Base-by-base conservation (phyloP, 2,888 invertebrate species). In the Heliconius hortense region DNA sequence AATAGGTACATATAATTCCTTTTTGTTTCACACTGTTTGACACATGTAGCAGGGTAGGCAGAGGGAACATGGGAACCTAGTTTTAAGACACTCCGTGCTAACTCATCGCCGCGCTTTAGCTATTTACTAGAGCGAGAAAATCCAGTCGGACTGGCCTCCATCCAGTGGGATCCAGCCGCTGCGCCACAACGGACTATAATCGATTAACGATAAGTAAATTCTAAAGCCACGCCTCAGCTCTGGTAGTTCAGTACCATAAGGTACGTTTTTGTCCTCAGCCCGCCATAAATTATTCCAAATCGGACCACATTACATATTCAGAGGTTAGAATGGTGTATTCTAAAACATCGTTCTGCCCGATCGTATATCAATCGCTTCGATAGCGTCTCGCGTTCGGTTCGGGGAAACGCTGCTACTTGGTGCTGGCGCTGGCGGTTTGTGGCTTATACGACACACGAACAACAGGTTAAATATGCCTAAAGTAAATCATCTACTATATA, bases 231-330 rank as follows among this genome's bases (percentile, higher is more conserved):
- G 39, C 39, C 60, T 39, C 11, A 35, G 39, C 59, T 24, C 24
- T 59, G 31, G 43, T 48, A 24, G n/a, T 28, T 26, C 66, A 67
- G 13, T 31, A 73, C 79, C 79, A 79, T 80, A 80, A 74, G 67
- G 93, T 89, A 92, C 90, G 91, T 91, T 92, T 93, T 91, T 92
- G 92, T 92, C 89, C 89, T 89, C 89, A 81, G 81, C 83, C 83
- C 85, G 87, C 83, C 86, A 93, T 93, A 93, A 92, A 93, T 93
- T 89, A 92, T 90, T 91, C 92, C 88, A 90, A 92, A 91, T 90
- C 90, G 90, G 89, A 86, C 86, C 90, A 89, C 90, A 92, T 93
- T 93, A 93, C 92, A 91, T 92, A 93, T 93, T 91, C 93, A 92
- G 89, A 89, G 91, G 91, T 90, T 90, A 88, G 89, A 71, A 26